Evolutionary conservation across 1,140 invertebrate genomes (phyloP), one percentile per base, ranked within the genome.

Genomic region (Anthonomus grandis): DNA sequence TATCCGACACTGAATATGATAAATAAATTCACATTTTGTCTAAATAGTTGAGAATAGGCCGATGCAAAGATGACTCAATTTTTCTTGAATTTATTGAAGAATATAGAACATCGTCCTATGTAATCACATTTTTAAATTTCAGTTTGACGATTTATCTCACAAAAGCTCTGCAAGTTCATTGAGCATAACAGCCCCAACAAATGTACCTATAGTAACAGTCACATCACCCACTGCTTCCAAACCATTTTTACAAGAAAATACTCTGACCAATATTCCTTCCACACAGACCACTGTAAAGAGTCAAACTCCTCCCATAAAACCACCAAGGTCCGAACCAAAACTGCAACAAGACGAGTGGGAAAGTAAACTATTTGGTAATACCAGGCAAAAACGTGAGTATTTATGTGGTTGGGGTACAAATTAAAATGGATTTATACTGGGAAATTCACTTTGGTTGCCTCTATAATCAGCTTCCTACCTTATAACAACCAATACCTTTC

Each of bases 121-220:
- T 1, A 18, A 41, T 2, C 9, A 18, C 38, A 41, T 17, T 38
- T 10, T 52, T 21, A 24, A 47, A 19, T 76, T 75, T 25, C 58
- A 84, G 73, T 89, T 93, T 74, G 90, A 92, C 73, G 89, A 91
- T 72, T 74, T 93, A 27, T 92, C 89, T 8, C 89, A 92, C 67
- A 91, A 91, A 74, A 91, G 90, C 71, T 92, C 89, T 10, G 86
- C 83, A 3, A 91, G 89, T 69, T 91, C 89, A 10, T 71, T 93
- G 2, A 89, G 89, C 71, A 78, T 78, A 64, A 25, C 49, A 21
- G 18, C 24, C 12, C 23, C 57, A 8, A 39, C 52, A n/a, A 54
- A n/a, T n/a, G n/a, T n/a, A n/a, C n/a, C n/a, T n/a, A n/a, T n/a
- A n/a, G 41, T 53, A 54, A n/a, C 18, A 59, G 10, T 18, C 71